These are phyloP conservation scores for Oncorhynchus keta DNA, from an alignment of 2,113 vertebrate species.

Conservation along the genomic window DNA sequence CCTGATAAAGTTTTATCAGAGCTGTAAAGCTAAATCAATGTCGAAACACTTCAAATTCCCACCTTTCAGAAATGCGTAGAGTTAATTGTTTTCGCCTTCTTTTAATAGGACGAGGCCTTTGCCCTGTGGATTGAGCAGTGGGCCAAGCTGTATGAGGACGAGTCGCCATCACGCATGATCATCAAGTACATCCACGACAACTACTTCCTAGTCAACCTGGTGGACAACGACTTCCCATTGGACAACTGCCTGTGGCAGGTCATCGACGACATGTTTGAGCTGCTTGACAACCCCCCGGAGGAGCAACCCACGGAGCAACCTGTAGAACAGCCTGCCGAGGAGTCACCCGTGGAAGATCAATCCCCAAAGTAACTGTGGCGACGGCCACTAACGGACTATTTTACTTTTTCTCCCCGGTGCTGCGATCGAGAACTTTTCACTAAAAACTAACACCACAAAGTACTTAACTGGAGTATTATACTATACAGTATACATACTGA, in stretches of 20 bases:
- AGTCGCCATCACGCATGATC: conserved; percentile 90
- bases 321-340: not conserved
- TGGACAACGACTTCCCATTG: conserved; percentile 95
- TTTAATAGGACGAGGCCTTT: conserved; percentile 90
- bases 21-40: conserved; percentile 1
- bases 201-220: conserved; percentile 95
- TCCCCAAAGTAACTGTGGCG: not conserved
- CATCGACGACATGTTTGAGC: conserved; percentile 87
- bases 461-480: not conserved
- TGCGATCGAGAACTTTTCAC: too few species aligned
- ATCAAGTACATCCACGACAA: conserved; percentile 95
- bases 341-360: not conserved
- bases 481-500: not conserved
- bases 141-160: conserved; percentile 94
- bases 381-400: too few species aligned
- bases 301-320: conserved; percentile 15
- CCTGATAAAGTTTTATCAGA: not conserved
- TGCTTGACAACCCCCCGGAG: conserved; percentile 66
- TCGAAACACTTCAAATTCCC: not conserved
- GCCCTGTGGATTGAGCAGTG: conserved; percentile 95
- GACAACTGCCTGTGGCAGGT: conserved; percentile 95
- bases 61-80: not conserved
- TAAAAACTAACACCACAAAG: not conserved
- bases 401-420: too few species aligned
- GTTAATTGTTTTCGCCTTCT: not conserved